Evolutionary conservation across 2,797 vertebrate genomes (phyloP), one percentile per base, ranked within the genome.

Genomic region (Cirrhinus molitorella): DNA sequence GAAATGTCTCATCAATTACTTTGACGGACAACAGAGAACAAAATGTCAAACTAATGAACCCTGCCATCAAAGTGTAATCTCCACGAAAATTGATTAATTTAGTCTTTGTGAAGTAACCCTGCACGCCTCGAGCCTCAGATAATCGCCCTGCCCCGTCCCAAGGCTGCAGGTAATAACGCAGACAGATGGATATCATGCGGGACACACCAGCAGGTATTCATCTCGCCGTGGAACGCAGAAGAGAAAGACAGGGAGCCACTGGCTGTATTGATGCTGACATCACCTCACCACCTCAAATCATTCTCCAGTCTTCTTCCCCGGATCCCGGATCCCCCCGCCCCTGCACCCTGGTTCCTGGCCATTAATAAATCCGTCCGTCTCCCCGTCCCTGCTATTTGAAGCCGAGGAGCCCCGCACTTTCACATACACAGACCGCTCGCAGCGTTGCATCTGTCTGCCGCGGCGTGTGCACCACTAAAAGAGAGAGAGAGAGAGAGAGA

Each of bases 301-400:
- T 91, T 90, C 90, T 90, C 87, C 87, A 89, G 89, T 81, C 61
- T 81, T 82, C 79, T 76, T 83, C 67, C 65, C 71, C 40, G 66
- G 43, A 70, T 77, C 90, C 88, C 88, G 89, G 91, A 80, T 66
- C 91, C 90, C 92, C 91, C 93, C 84, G 88, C 90, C 88, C 90
- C 90, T 89, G 92, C 92, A 91, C 91, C 91, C 92, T 91, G 91
- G 87, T 91, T 92, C 89, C 90, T 91, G 89, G 86, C 90, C 92
- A 92, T 93, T 92, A 92, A 93, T 90, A 86, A 93, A 92, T 93
- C 91, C 83, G 88, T 93, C 91, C 87, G 77, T 93, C 91, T 93
- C 92, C 89, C 91, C 88, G 92, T 81, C 83, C 25, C 61, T 93
- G 92, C 94, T 95, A 94, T 94, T 94, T 94, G 94, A 94, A 94